Percentiles rank a stretch among this genome's conserved stretches.
Evolutionary conservation across 1,140 invertebrate species (phyloP).

Genomic region (Homarus americanus): DNA sequence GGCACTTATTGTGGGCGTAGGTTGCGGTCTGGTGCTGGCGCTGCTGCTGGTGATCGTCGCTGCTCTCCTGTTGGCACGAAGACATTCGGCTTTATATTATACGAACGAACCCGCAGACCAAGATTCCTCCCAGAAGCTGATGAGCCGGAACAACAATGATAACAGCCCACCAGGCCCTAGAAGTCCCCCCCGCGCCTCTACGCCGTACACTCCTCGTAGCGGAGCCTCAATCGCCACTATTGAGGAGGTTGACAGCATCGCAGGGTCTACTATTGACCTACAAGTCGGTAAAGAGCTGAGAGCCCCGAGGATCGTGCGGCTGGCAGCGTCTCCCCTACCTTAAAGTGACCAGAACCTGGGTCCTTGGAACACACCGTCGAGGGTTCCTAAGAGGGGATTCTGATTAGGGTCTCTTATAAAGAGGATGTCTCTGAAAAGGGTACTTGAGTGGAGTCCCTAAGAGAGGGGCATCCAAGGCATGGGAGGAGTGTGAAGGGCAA

Average conservation of each 20-base stretch:
- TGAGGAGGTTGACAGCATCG: constrained; percentile 62
- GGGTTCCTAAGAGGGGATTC: too few species aligned
- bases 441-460: too few species aligned
- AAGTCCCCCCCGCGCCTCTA: constrained; percentile 9
- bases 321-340: constrained; percentile 55
- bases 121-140: constrained; percentile 72
- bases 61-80: constrained; percentile 78
- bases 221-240: constrained; percentile 51
- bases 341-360: background rate
- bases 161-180: constrained; percentile 55
- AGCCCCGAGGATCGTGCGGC: constrained; percentile 50
- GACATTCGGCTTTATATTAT: constrained; percentile 85
- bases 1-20: constrained; percentile 70
- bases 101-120: constrained; percentile 84
- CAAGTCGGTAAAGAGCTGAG: constrained; percentile 40
- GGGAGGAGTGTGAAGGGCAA: too few species aligned
- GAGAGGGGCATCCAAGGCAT: too few species aligned
- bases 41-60: constrained; percentile 77
- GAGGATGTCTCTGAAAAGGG: too few species aligned
- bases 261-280: constrained; percentile 49
- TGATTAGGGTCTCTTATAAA: too few species aligned
- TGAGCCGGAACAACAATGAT: constrained; percentile 74
- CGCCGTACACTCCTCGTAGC: background rate
- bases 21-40: constrained; percentile 75
- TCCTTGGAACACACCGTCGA: background rate